Evolutionary conservation across 2,797 vertebrate genomes (phyloP), one percentile per base, ranked within the genome.

Genomic region (Semotilus atromaculatus): DNA sequence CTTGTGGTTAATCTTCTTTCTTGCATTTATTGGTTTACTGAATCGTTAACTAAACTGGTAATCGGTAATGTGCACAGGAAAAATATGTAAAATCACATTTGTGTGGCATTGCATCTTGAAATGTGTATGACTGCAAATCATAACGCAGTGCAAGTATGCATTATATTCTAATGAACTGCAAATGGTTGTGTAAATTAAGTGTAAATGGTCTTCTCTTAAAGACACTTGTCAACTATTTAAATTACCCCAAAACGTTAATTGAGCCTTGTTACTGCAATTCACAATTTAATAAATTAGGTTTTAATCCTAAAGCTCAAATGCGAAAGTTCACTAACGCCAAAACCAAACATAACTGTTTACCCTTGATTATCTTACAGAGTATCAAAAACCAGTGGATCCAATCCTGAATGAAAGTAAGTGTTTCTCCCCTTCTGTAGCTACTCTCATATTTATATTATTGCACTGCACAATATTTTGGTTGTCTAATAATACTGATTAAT

Each of bases 341-440:
- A 70, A 70, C 21, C 67, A n/a, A 40, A 13, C 67, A 43, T 26
- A 26, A 21, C 19, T 82, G 8, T 7, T 31, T 48, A 1, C 16
- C 36, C 13, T 62, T 14, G 16, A 8, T 3, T 90, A 79, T 36
- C 10, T 81, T 86, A 1, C 89, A 94, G 92, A 89, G 79, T 91
- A 90, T 60, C 64, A 85, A 11, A 19, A 73, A 73, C 53, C 66
- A 60, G 78, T 62, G 60, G 58, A 90, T 86, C 73, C 81, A 67
- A 23, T 78, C 87, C 74, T 88, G 80, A 78, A 74, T 51, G 79
- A 90, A 72, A 86, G 90, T 93, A 75, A 70, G 89, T 88, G n/a
- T 62, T 29, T 29, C 64, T 34, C 9, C 80, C 16, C 60, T 0
- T 64, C 8, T 51, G 31, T 31, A 80, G 43, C 34, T 73, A 13